These are phyloP conservation scores for Ichneumoninae sp. DNA, from an alignment of 2,888 invertebrate genomes.

Conservation along the genomic window DNA sequence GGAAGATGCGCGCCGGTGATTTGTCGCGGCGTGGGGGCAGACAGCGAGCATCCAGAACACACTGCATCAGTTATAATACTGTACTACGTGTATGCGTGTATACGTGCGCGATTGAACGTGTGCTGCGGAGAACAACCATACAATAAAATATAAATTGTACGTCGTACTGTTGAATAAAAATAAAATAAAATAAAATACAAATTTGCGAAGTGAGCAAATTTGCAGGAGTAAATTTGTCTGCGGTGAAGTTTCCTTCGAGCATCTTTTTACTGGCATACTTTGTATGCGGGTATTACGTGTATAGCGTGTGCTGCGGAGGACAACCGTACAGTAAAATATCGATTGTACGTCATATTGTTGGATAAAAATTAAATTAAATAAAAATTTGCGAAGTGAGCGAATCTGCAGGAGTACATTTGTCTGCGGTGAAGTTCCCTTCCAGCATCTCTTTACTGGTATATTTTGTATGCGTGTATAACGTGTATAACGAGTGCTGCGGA, in stretches of 20 bases:
- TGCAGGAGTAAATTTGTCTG: neutral
- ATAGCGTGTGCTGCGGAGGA: neutral
- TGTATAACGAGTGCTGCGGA: too few species aligned
- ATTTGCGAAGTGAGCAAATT: too few species aligned
- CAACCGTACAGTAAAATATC: neutral
- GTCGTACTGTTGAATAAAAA: neutral
- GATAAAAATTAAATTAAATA: neutral
- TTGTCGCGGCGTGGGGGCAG: conserved; percentile 17
- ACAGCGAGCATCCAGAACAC: conserved; percentile 8
- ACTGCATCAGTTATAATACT: neutral
- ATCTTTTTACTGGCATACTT: too few species aligned
- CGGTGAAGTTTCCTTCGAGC: too few species aligned
- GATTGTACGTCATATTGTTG: neutral
- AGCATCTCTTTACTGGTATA: too few species aligned
- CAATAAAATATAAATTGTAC: neutral
- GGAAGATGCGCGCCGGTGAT: conserved; percentile 27
- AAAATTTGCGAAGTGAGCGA: neutral
- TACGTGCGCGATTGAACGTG: neutral
- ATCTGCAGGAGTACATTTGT: neutral
- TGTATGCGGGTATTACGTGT: neutral
- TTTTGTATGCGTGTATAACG: too few species aligned
- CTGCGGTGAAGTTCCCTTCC: too few species aligned
- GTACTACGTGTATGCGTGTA: neutral
- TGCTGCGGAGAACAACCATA: neutral
- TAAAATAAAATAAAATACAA: too few species aligned